Conservation (phyloP, 2,113 vertebrate species). For the Gavialis gangeticus region DNA sequence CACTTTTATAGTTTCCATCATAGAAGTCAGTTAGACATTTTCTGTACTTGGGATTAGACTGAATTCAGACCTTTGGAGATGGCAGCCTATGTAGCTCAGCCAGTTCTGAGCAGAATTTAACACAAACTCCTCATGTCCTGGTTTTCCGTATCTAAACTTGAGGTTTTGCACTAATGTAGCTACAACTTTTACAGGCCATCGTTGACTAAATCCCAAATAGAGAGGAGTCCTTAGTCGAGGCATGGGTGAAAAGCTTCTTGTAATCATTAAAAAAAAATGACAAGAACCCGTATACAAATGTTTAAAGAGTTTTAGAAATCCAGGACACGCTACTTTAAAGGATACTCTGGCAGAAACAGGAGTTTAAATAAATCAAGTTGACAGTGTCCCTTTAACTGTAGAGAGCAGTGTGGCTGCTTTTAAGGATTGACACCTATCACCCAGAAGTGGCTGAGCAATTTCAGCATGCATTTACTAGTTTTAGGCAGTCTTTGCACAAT, state of each 20-base stretch:
- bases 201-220: neutral
- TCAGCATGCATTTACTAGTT: neutral
- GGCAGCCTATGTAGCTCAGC: neutral
- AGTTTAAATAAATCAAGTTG: neutral
- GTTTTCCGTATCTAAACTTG: neutral
- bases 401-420: neutral
- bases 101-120: neutral
- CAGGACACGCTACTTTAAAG: neutral
- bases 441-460: neutral
- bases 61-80: neutral
- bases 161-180: neutral
- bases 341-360: neutral
- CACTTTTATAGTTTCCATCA: neutral
- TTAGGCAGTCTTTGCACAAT: neutral
- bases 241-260: neutral
- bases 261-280: neutral
- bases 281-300: too few relatives aligned
- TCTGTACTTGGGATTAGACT: neutral
- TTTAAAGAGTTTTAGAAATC: neutral
- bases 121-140: neutral
- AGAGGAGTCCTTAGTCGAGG: neutral
- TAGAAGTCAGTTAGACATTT: neutral
- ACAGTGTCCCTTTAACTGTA: too few relatives aligned
- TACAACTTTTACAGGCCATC: too few relatives aligned
- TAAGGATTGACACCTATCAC: neutral